Evolutionary conservation across 1,140 invertebrate genomes (phyloP), one percentile per base, ranked within the genome.

Genomic region (Apis cerana): DNA sequence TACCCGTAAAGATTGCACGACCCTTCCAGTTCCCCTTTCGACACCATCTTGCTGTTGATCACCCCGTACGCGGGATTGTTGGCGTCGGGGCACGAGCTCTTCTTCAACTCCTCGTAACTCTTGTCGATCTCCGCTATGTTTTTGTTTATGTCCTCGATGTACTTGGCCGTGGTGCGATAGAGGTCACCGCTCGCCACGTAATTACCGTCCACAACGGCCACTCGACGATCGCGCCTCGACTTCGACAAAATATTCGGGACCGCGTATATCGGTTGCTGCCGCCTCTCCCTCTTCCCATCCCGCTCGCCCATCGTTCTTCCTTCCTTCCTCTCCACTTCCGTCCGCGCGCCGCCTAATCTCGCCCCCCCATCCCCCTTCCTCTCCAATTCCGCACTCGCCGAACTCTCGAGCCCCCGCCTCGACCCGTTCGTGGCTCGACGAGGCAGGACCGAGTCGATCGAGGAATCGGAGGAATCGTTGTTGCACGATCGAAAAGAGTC

Each of bases 81-180:
- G 27, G 27, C 33, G 33, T 43, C 33, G 4, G 33, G 33, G 5
- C 5, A 27, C 2, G 90, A 80, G 4, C 68, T 62, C 56, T 88
- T 88, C 43, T 89, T 83, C 27, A 92, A 74, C 54, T 91, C 90
- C 61, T 92, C 92, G 83, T 92, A 92, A 52, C 89, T 93, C 50
- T 92, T 91, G 50, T 94, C 92, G 62, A 94, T 93, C 67, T 93
- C 92, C 0, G 92, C 92, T 10, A 94, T 89, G 78, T 94, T 94
- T 3, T 86, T 84, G 70, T 94, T 94, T n/a, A 93, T 92, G 61
- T 93, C 92, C 62, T 93, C 92, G 77, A 94, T 93, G 79, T 93
- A 93, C 65, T 87, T 89, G 0, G 89, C 90, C 7, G 92, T 92
- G 54, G 91, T 92, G 10, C 91, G 85, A 33, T 92, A 93, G 3